These are phyloP conservation scores for Apis laboriosa DNA, from an alignment of 1,140 invertebrate species.

Conservation along the genomic window DNA sequence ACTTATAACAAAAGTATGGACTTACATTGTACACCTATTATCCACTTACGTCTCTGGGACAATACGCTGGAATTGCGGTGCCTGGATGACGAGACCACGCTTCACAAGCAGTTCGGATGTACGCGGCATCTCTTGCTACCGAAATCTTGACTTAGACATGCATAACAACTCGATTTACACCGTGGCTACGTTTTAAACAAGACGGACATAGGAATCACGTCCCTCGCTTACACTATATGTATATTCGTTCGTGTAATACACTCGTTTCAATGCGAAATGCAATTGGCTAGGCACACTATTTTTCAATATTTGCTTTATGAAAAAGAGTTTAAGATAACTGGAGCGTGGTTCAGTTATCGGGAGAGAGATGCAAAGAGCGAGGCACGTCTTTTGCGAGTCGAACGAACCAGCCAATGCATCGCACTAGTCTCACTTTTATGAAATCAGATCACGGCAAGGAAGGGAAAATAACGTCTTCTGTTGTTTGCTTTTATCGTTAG, in stretches of 20 bases:
- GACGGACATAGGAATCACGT: too few relatives aligned
- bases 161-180: background rate
- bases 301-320: background rate
- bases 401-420: background rate
- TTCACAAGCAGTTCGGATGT: slow-evolving; percentile 50
- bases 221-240: too few relatives aligned
- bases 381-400: background rate
- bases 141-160: slow-evolving; percentile 12
- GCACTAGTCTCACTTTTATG: slow-evolving; percentile 2
- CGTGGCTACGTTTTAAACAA: background rate
- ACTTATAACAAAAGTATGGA: slow-evolving; percentile 62
- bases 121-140: slow-evolving; percentile 55
- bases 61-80: slow-evolving; percentile 68
- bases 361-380: background rate
- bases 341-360: background rate
- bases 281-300: background rate
- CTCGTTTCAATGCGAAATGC: background rate
- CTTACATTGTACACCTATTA: slow-evolving; percentile 68
- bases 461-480: background rate
- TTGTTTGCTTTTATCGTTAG: slow-evolving; percentile 36
- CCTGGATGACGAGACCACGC: slow-evolving; percentile 66
- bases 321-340: background rate
- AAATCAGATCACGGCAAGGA: background rate
- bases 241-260: too few relatives aligned
- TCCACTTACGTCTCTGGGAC: slow-evolving; percentile 70